phyloP scores from a whole-genome alignment of 2,888 invertebrate species.

The Drymonia ruficornis region DNA sequence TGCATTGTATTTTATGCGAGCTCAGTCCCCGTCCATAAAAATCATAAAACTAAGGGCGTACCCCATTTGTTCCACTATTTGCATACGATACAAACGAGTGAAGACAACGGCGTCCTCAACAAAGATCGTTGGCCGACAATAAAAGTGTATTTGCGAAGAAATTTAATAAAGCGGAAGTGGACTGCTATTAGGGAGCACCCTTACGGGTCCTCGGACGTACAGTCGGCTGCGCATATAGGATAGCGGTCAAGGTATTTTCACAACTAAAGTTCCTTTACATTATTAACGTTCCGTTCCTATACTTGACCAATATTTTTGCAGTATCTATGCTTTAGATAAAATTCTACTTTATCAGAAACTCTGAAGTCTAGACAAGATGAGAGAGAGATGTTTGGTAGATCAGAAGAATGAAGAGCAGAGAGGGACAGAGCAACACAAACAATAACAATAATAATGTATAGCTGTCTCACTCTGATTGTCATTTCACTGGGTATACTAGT shows the following conservation, averaged over 20 bases:
- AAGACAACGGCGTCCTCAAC: slow-evolving; percentile 71
- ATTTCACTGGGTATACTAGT: no score
- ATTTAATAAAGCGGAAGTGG: slow-evolving; percentile 85
- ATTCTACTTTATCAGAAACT: no score
- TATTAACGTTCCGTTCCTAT: neutral
- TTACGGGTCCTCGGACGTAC: slow-evolving; percentile 46
- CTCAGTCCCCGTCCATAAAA: slow-evolving; percentile 62
- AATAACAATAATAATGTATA: no score
- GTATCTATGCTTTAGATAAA: no score
- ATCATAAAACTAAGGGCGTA: slow-evolving; percentile 71
- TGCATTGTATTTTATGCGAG: slow-evolving; percentile 57
- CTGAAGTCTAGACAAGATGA: no score
- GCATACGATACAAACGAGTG: slow-evolving; percentile 77
- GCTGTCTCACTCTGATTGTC: no score
- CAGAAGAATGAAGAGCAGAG: no score
- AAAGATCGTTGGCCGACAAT: slow-evolving; percentile 78
- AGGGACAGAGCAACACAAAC: no score
- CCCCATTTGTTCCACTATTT: slow-evolving; percentile 77
- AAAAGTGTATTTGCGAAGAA: slow-evolving; percentile 84
- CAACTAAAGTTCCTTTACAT: neutral
- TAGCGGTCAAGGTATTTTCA: slow-evolving; percentile 1
- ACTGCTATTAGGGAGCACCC: slow-evolving; percentile 71
- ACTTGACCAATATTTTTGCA: no score
- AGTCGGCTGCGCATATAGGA: slow-evolving; percentile 17
- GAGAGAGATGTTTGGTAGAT: no score